Percentiles rank a stretch among this genome's conserved stretches.
These are phyloP conservation scores for Acanthoscelides obtectus DNA, from an alignment of 2,888 invertebrate genomes.

Conservation along the genomic window DNA sequence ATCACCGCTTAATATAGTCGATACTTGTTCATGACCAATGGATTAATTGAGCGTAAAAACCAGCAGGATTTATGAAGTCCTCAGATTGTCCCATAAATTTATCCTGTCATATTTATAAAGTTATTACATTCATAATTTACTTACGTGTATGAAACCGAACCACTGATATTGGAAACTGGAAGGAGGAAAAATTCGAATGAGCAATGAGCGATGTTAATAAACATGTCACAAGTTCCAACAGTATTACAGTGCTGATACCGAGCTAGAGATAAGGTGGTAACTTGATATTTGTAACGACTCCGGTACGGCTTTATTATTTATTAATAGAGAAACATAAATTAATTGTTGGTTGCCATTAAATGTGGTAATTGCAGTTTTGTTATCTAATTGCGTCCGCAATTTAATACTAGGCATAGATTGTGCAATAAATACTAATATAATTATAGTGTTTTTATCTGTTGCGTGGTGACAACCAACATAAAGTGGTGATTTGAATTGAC, in stretches of 20 bases:
- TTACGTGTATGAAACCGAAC: background rate
- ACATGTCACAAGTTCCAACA: background rate
- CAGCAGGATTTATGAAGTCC: background rate
- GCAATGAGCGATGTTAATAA: background rate
- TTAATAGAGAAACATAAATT: background rate
- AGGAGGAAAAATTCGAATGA: background rate
- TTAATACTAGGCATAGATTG: background rate
- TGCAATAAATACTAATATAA: background rate
- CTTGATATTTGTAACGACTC: background rate
- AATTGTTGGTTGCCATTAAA: background rate
- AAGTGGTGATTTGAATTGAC: background rate
- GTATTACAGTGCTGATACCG: background rate
- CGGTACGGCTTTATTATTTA: background rate
- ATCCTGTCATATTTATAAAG: background rate
- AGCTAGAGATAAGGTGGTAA: background rate
- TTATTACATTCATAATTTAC: background rate
- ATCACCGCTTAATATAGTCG: too few species aligned
- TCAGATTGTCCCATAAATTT: background rate
- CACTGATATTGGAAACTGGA: background rate
- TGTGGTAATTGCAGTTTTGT: background rate
- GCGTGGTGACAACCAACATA: background rate
- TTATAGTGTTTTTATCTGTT: background rate
- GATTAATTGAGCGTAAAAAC: background rate
- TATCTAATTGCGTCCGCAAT: background rate
- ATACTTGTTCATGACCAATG: background rate